Evolutionary conservation across 2,888 invertebrate genomes (phyloP), one percentile per base, ranked within the genome.

Genomic region (Plagodis dolabraria): DNA sequence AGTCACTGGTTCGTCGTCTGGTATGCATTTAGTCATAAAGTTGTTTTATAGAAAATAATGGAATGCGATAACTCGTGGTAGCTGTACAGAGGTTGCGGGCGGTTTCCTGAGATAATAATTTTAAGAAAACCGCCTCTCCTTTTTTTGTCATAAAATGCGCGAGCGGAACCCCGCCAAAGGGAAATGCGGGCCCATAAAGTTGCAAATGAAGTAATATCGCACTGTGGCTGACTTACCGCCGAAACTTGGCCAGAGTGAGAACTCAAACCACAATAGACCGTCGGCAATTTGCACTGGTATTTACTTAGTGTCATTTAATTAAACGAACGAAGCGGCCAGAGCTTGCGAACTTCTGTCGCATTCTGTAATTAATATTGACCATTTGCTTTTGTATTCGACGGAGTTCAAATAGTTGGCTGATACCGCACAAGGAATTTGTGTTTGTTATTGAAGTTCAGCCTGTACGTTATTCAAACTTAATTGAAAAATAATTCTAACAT

Each of bases 171-270:
- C 77, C 75, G 77, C 78, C 73, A 75, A 77, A 79, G 79, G 82
- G 82, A 85, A 86, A 82, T 77, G 76, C 77, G 78, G 71, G 69
- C 68, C 77, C 81, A 85, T 89, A 90, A 90, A 89, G 84, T 89
- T 90, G 89, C 87, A 90, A 91, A 89, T 90, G 87, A 90, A 87
- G 89, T 83, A 89, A 87, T 89, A 87, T 82, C 78, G 79, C 76
- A 72, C 60, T 57, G 53, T 38, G 75, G 70, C 76, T 85, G 85
- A 84, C 85, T 86, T 83, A 83, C 82, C 72, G 77, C 79, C 79
- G 72, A 82, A 85, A 78, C 80, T 83, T 79, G 72, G 70, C 68
- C 53, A 8, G 46, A 60, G 56, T 65, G 49, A 47, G 71, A 69
- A 74, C 73, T 70, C 68, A 62, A 64, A 47, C 70, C 74, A 72